Base-by-base conservation (phyloP, 2,113 vertebrate species). In the Corythornis cristatus region DNA sequence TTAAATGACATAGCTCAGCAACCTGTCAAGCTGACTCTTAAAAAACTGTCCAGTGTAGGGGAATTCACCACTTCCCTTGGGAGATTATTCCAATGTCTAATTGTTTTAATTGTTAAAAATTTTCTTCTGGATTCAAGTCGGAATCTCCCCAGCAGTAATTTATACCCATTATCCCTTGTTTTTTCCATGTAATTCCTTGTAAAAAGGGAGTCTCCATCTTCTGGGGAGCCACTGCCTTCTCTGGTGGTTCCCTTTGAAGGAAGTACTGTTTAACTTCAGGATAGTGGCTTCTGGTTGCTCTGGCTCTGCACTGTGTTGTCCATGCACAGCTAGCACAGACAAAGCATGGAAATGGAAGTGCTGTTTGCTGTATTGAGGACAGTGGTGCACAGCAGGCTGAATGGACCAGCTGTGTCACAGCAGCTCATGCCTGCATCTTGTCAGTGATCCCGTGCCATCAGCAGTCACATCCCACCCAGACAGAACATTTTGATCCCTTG, bases 331-430 rank as follows among this genome's bases (percentile, higher is more conserved):
- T 13, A 14, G 50, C 10, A 37, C 15, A 54, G 83, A 60, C 56
- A 43, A 33, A 22, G 22, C 35, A 12, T 0, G 6, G 68, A 15
- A 23, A 4, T 25, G 18, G 26, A n/a, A 25, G 26, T 33, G 35
- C 51, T 56, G 2, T 43, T 57, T 86, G 61, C 57, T 61, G 3
- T 18, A 2, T 5, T 5, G 11, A 62, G 33, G 48, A 54, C 67
- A 17, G 16, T 5, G 7, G 56, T 17, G 7, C 29, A 3, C 2
- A 12, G n/a, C 0, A 3, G 72, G 19, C 20, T 35, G 9, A 20
- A 19, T 1, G 12, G 46, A 29, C 40, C 10, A 18, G 53, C 8
- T 53, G n/a, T 43, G 42, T 15, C 10, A 1, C 22, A 51, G 79
- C 26, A 10, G 33, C 21, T 80, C 51, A 43, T 8, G 8, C 9